These are phyloP conservation scores for Nothoprocta perdicaria DNA, from an alignment of 2,113 vertebrate species.

Conservation along the genomic window DNA sequence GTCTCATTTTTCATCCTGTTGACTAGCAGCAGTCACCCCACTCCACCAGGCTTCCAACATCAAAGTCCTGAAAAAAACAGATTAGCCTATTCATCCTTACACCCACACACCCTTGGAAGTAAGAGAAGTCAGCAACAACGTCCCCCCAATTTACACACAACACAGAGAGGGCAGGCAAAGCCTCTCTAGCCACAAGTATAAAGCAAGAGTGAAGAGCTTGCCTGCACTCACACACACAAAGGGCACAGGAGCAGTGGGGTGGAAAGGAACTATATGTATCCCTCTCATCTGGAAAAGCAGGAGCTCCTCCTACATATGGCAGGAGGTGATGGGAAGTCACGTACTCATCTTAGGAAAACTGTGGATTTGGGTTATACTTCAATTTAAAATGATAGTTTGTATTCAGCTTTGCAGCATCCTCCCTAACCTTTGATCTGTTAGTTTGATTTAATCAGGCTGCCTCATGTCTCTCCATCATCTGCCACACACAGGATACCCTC, in stretches of 20 bases:
- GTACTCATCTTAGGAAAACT: slow-evolving; percentile 10
- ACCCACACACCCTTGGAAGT: neutral
- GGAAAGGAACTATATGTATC: neutral
- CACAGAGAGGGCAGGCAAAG: neutral
- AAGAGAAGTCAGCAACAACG: neutral
- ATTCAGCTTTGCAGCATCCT: neutral
- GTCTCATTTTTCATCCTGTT: slow-evolving; percentile 11
- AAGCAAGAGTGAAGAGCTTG: neutral
- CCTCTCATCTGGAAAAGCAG: slow-evolving; percentile 8
- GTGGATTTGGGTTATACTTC: slow-evolving; percentile 11
- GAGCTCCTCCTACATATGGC: neutral
- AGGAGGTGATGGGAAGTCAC: slow-evolving; percentile 13
- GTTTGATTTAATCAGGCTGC: neutral
- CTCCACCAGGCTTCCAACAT: slow-evolving; percentile 34
- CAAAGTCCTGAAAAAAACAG: slow-evolving; percentile 52
- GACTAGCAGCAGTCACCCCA: neutral
- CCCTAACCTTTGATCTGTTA: slow-evolving; percentile 1
- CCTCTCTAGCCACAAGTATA: neutral
- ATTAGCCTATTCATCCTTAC: slow-evolving; percentile 22
- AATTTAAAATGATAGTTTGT: neutral
- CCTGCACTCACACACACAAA: neutral
- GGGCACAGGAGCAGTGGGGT: neutral
- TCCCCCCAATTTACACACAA: neutral
- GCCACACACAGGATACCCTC: neutral
- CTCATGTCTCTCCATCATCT: neutral